A percentile compares a stretch with the other conserved stretches of the same genome.
These are phyloP conservation scores for Pelodytes ibericus DNA, from an alignment of 2,797 vertebrate genomes.

Conservation along the genomic window DNA sequence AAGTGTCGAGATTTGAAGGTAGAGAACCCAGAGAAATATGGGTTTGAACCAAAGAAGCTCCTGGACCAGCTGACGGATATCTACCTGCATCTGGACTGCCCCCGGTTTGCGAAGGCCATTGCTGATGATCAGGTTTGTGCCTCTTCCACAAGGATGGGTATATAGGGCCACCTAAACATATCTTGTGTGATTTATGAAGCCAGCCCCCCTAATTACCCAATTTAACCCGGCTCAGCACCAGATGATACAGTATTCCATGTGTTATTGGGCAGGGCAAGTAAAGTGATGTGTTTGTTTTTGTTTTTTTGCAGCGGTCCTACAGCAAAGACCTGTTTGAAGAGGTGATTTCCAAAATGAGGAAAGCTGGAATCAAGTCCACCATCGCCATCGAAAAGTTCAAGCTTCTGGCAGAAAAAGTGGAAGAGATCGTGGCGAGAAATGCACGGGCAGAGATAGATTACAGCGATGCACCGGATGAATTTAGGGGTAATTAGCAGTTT, in stretches of 20 bases:
- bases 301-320: slow-evolving; percentile 86
- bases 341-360: slow-evolving; percentile 98
- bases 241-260: too few relatives aligned
- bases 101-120: slow-evolving; percentile 96
- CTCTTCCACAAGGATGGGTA: too few relatives aligned
- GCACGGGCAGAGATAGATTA: slow-evolving; percentile 98
- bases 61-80: slow-evolving; percentile 98
- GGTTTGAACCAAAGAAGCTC: slow-evolving; percentile 98
- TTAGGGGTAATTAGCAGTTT: too few relatives aligned
- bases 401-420: slow-evolving; percentile 94
- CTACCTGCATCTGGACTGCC: slow-evolving; percentile 95
- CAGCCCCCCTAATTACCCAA: too few relatives aligned
- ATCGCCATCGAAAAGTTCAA: slow-evolving; percentile 99
- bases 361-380: slow-evolving; percentile 97
- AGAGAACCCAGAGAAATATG: slow-evolving; percentile 97
- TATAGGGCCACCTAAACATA: too few relatives aligned
- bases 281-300: too few relatives aligned
- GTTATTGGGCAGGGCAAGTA: too few relatives aligned
- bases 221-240: too few relatives aligned
- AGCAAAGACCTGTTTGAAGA: slow-evolving; percentile 97
- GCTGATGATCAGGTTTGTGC: slow-evolving; percentile 93
- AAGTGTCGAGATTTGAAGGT: slow-evolving; percentile 98
- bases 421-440: slow-evolving; percentile 96
- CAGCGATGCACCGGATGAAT: slow-evolving; percentile 95
- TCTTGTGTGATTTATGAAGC: too few relatives aligned